Evolutionary conservation across 1,140 invertebrate genomes (phyloP).

Genomic region (Aphidius ervi): DNA sequence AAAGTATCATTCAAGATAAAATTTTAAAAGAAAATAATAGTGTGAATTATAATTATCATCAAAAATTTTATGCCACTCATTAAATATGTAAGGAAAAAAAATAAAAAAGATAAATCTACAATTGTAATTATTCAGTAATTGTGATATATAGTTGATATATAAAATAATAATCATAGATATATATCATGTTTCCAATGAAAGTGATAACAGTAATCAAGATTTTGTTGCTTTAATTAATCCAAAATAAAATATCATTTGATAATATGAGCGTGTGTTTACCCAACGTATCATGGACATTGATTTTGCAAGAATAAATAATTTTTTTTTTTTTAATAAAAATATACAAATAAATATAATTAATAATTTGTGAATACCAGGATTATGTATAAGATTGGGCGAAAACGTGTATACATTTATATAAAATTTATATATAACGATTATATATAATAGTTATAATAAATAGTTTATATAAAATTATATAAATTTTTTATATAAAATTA

Average conservation of each 20-base stretch:
- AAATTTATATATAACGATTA: too few species aligned
- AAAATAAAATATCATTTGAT: constrained; percentile 4
- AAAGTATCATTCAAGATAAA: too few species aligned
- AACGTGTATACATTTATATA: constrained; percentile 52
- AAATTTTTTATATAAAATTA: too few species aligned
- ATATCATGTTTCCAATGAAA: constrained; percentile 20
- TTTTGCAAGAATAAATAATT: constrained; percentile 19
- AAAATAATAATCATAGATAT: constrained; percentile 33
- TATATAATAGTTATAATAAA: too few species aligned
- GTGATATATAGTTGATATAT: constrained; percentile 41
- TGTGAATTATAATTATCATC: too few species aligned
- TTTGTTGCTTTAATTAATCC: constrained; percentile 18
- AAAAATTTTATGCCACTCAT: too few species aligned
- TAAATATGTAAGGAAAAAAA: neutral
- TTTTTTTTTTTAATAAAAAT: neutral
- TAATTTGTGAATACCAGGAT: constrained; percentile 46
- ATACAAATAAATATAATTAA: constrained; percentile 16
- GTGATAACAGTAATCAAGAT: constrained; percentile 27
- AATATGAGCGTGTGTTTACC: constrained; percentile 24
- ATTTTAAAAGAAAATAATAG: too few species aligned
- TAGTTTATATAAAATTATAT: too few species aligned
- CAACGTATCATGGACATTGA: constrained; percentile 25
- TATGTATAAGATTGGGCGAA: too few species aligned
- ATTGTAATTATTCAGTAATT: constrained; percentile 37
- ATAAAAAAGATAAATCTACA: constrained; percentile 29